Base-by-base conservation (phyloP, 2,797 vertebrate species). In the Rhincodon typus region DNA sequence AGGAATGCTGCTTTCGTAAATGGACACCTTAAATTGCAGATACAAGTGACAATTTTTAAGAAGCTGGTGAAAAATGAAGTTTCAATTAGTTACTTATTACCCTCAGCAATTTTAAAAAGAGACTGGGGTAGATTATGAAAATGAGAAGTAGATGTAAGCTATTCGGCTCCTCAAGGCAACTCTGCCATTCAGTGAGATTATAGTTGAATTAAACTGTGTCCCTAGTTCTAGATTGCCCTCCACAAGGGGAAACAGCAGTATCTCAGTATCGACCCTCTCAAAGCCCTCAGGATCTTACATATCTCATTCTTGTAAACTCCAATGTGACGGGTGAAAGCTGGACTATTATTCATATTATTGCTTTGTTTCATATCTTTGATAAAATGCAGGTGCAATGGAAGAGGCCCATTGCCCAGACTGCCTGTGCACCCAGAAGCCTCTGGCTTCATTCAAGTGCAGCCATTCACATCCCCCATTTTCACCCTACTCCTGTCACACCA, bases 1-100 rank as follows among this genome's bases (percentile, higher is more conserved):
- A 96, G 0, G 96, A 90, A 69, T 97, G 97, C 77, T 97, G 86
- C 25, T 97, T 98, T 67, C 6, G 87, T 95, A 98, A 1, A 5
- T 97, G 97, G 95, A 97, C 97, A 0, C 96, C 95, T 95, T 27
- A 62, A 96, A 4, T 27, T 94, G 69, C 69, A 72, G 38, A 94
- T 34, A 94, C 93, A 42, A 74, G 91, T 70, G 91, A 12, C 62
- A 94, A 46, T 94, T 72, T 72, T 5, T 38, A 62, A 66, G 62
- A 91, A 91, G 86, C 12, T 13, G 50, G 27, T 87, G 34, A 90
- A 90, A 12, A 8, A 5, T 88, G 4, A 15, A 53, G 0, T 88
- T 5, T 53, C 23, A 88, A 19, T 62, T 50, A 4, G 30, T 3
- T 4, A 5, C 6, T 88, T 53, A 57, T 69, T n/a, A 42, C 1